Evolutionary conservation across 2,797 vertebrate species (phyloP).

Genomic region (Poeciliopsis paucimaculata): DNA sequence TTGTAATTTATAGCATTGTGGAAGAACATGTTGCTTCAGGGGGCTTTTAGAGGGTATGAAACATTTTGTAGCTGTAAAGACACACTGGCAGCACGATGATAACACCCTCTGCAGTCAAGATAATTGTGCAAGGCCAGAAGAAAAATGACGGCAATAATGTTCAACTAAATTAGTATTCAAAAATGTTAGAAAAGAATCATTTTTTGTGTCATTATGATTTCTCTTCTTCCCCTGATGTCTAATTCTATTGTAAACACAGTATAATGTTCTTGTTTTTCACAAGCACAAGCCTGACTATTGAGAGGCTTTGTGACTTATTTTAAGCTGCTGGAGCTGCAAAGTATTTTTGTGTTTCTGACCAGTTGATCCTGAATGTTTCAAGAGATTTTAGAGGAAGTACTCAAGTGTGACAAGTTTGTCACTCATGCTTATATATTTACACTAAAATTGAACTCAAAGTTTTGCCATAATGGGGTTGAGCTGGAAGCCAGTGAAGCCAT

Average conservation of each 20-base stretch:
- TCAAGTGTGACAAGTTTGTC: neutral
- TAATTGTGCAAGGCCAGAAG: conserved; percentile 43
- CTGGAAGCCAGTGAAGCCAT: conserved; percentile 11
- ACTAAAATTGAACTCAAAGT: neutral
- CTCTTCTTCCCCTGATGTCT: conserved; percentile 39
- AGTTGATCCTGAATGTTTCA: neutral
- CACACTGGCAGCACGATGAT: conserved; percentile 20
- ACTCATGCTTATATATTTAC: neutral
- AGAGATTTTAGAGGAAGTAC: neutral
- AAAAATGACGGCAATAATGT: conserved; percentile 52
- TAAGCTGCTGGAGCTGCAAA: neutral
- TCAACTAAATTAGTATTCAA: conserved; percentile 29
- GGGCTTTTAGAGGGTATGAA: conserved; percentile 49
- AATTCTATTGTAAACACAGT: neutral
- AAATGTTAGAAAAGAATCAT: conserved; percentile 8
- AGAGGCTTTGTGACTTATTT: neutral
- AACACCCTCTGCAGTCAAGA: conserved; percentile 34
- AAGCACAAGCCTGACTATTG: neutral
- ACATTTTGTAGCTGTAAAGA: conserved; percentile 30
- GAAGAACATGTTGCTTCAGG: conserved; percentile 55
- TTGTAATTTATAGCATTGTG: conserved; percentile 30
- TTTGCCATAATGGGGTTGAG: neutral
- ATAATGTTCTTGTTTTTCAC: neutral
- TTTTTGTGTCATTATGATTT: conserved; percentile 38
- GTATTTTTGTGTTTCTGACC: neutral